Conservation (phyloP, 1,140 invertebrate genomes). For the Pseudomyrmex cubaensis region DNA sequence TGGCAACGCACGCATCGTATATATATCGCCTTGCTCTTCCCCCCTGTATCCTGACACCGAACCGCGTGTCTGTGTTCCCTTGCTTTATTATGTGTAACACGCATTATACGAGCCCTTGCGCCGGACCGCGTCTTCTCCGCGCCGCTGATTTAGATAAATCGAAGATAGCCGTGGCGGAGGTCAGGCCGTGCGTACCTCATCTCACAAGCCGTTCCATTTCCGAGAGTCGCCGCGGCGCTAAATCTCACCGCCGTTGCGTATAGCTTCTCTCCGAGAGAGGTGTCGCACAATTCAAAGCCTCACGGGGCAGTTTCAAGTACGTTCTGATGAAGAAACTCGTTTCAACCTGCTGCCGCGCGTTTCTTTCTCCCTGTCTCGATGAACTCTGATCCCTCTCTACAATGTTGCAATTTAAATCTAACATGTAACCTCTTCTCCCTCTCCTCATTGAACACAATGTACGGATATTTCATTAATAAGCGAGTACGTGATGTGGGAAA, state of each 20-base stretch:
- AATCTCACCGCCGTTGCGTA: slow-evolving; percentile 42
- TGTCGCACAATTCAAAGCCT: slow-evolving; percentile 31
- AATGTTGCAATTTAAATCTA: not conserved
- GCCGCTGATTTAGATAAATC: slow-evolving; percentile 80
- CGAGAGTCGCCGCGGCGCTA: slow-evolving; percentile 38
- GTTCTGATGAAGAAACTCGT: not conserved
- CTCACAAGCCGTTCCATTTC: slow-evolving; percentile 58
- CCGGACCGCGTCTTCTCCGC: slow-evolving; percentile 42
- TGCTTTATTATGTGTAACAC: slow-evolving; percentile 74
- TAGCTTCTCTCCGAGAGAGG: slow-evolving; percentile 21
- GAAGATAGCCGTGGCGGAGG: slow-evolving; percentile 63
- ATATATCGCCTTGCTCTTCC: no score
- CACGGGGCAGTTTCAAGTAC: not conserved
- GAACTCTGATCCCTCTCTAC: not conserved
- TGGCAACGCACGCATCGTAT: slow-evolving; percentile 45
- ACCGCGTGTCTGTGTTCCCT: slow-evolving; percentile 32
- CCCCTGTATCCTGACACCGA: slow-evolving; percentile 8
- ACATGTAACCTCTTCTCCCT: not conserved
- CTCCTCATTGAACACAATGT: not conserved
- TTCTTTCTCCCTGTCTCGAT: not conserved
- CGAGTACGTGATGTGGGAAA: not conserved
- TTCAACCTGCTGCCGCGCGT: not conserved
- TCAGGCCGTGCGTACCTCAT: slow-evolving; percentile 34
- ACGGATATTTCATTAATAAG: not conserved
- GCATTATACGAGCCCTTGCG: slow-evolving; percentile 68